Conservation (phyloP, 1,140 invertebrate genomes). For the Temnothorax longispinosus region DNA sequence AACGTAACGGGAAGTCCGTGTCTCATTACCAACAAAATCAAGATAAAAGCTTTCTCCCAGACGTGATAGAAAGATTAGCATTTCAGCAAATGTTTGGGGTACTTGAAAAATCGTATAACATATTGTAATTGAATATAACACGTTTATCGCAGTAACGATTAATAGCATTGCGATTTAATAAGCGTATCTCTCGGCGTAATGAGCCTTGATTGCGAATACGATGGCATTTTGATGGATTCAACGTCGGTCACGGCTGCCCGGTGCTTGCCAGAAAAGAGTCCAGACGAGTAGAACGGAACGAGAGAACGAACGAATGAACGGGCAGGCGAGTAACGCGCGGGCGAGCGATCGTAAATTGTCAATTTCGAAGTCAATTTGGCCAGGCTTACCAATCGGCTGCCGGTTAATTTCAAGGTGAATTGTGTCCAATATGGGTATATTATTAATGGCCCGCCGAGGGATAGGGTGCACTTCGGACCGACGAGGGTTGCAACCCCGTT, state of each 20-base stretch:
- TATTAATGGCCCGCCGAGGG: conserved; percentile 85
- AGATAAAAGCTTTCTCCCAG: neutral
- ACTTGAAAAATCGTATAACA: neutral
- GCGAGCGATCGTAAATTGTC: conserved; percentile 84
- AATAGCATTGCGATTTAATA: neutral
- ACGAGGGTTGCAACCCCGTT: conserved; percentile 83
- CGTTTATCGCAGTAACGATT: neutral
- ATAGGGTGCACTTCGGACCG: conserved; percentile 76
- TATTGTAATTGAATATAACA: neutral
- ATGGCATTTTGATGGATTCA: conserved; percentile 21
- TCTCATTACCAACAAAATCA: neutral
- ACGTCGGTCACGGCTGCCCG: neutral
- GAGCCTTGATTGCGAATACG: neutral
- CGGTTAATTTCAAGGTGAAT: conserved; percentile 87
- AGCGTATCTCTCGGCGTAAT: neutral
- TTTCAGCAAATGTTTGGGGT: neutral
- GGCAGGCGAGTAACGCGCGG: conserved; percentile 62
- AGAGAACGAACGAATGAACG: conserved; percentile 15
- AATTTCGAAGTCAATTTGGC: conserved; percentile 86
- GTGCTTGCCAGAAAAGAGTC: conserved; percentile 13
- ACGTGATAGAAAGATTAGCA: neutral
- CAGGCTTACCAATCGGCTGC: conserved; percentile 85
- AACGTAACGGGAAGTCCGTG: neutral
- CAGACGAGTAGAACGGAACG: neutral
- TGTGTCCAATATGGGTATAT: conserved; percentile 87